Percentiles rank a stretch among this genome's conserved stretches.
These are phyloP conservation scores for Anoura caudifer DNA, from an alignment of 2,113 vertebrate genomes.

Conservation along the genomic window DNA sequence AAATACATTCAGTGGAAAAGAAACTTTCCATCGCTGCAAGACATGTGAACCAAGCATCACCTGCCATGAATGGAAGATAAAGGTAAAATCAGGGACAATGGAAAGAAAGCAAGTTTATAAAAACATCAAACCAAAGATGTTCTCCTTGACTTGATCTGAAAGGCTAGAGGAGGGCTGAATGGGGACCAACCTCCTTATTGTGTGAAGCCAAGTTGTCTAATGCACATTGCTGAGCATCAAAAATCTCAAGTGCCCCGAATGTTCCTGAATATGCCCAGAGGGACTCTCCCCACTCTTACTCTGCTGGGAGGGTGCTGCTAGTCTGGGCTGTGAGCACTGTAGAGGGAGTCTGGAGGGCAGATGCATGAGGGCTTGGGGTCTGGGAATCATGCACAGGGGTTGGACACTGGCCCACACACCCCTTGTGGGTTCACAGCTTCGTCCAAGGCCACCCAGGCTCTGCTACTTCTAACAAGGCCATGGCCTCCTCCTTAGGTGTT, in stretches of 20 bases:
- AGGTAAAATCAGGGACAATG: not conserved
- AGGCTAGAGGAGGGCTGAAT: not conserved
- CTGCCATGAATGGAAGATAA: not conserved
- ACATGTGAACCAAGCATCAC: not conserved
- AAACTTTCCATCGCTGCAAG: not conserved
- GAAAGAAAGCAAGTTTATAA: not conserved
- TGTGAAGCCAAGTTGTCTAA: not conserved
- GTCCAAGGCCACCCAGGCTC: not conserved
- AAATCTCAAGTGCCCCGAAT: not conserved
- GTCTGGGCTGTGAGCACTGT: not conserved
- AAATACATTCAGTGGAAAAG: not conserved
- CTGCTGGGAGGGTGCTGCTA: not conserved
- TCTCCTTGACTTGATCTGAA: not conserved
- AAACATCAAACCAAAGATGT: not conserved
- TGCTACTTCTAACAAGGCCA: not conserved
- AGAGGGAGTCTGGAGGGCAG: not conserved
- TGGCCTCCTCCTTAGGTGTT: not conserved
- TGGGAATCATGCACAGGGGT: accelerated
- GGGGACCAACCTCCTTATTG: not conserved
- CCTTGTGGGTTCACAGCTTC: not conserved
- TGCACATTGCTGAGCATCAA: not conserved
- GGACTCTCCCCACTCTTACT: accelerated
- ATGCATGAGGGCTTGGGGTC: no score
- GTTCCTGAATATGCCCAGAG: not conserved
- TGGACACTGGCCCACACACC: accelerated